Conservation (phyloP, 2,797 vertebrate species). For the Tragopan temminckii region DNA sequence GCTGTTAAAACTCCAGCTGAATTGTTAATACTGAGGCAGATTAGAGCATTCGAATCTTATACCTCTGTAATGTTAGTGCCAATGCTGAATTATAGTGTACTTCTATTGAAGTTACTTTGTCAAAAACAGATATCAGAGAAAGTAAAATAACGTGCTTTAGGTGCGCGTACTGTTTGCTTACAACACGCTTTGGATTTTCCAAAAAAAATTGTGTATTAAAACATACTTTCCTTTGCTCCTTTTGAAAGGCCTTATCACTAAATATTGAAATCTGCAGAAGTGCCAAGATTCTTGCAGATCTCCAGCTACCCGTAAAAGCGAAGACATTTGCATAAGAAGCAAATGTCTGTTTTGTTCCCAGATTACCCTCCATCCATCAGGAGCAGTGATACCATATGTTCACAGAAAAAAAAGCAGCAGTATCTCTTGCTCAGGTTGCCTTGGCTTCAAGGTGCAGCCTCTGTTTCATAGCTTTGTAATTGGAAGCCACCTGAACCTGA, state of each 20-base stretch:
- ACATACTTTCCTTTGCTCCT: not conserved
- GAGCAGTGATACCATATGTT: slow-evolving; percentile 69
- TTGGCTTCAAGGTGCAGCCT: slow-evolving; percentile 44
- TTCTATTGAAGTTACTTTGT: not conserved
- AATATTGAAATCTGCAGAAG: slow-evolving; percentile 5
- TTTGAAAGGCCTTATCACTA: not conserved
- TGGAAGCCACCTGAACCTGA: slow-evolving; percentile 40
- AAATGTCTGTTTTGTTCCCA: slow-evolving; percentile 72
- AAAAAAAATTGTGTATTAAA: not conserved
- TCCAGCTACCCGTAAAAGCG: slow-evolving; percentile 50
- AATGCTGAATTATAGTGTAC: not conserved
- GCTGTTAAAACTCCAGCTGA: not conserved
- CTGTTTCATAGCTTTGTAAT: slow-evolving; percentile 50
- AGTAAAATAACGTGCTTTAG: not conserved
- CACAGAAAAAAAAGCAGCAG: slow-evolving; percentile 33
- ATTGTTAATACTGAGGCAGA: not conserved
- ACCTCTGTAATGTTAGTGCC: not conserved
- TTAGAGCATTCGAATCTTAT: not conserved
- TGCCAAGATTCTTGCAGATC: slow-evolving; percentile 67
- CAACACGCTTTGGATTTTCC: not conserved
- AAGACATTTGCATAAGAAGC: slow-evolving; percentile 64
- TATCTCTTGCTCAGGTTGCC: slow-evolving; percentile 65
- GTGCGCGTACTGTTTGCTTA: not conserved
- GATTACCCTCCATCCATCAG: slow-evolving; percentile 62
- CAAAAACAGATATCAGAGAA: not conserved